Base-by-base conservation (phyloP, 2,888 invertebrate species). In the Imbricaverruca yamaguchii region DNA sequence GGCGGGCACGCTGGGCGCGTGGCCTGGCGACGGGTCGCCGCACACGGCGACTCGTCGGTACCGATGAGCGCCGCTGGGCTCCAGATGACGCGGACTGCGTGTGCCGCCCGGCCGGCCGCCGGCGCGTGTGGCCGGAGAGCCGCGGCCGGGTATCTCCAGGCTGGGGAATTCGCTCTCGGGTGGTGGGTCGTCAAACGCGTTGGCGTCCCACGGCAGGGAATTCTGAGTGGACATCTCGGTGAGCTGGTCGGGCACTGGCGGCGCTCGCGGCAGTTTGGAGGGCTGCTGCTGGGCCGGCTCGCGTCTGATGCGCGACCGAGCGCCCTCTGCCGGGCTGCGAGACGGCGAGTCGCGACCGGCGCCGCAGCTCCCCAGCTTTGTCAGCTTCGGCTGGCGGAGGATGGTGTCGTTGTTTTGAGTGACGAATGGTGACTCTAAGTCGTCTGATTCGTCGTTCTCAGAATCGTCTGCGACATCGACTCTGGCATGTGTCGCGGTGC, bases 201-300 rank as follows among this genome's bases (percentile, higher is more conserved):
- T 79, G 18, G 11, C 10, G n/a, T 55, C 77, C 77, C 77, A 77
- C 55, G 77, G 77, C n/a, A 77, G 77, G 9, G 77, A 77, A 4
- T 55, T 77, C 56, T 77, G 77, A 0, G 77, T 77, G n/a, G 55
- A 21, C 8, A 11, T n/a, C 12, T 77, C 77, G 56, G 12, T 56
- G 11, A 13, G 6, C 11, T 56, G 11, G 12, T 67, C n/a, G 0
- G 21, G 55, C n/a, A 21, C 11, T 2, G 7, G 0, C 10, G n/a
- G 4, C 56, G 56, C 21, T 77, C 55, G 77, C 12, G 13, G 77
- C 2, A 56, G n/a, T 25, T 56, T 77, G 15, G 15, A 6, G 12
- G 77, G 56, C 53, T 55, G 55, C 12, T 53, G 18, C 11, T 10
- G n/a, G 55, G 7, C 21, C 10, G 12, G 7, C 1, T 77, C 77